Conservation (phyloP, 2,113 vertebrate species). For the Aythya baeri region DNA sequence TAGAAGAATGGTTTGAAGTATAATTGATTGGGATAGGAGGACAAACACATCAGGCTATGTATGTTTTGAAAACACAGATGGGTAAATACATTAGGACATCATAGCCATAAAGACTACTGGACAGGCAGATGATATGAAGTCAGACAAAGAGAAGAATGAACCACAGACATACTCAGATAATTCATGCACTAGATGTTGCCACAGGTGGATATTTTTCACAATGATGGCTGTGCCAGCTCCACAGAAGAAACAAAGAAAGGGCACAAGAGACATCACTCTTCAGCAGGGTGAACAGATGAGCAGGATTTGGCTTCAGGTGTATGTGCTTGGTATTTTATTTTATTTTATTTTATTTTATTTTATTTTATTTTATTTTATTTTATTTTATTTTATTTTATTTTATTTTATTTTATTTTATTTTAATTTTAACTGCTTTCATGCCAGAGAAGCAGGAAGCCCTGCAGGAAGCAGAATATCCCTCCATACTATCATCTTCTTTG, state of each 20-base stretch:
- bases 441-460: background rate
- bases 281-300: background rate
- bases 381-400: background rate
- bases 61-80: background rate
- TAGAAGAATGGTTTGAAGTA: background rate
- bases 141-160: background rate
- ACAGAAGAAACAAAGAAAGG: background rate
- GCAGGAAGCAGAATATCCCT: background rate
- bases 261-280: background rate
- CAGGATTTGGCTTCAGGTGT: background rate
- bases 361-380: background rate
- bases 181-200: background rate
- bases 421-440: background rate
- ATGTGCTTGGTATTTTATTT: background rate
- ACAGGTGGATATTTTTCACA: background rate
- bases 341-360: background rate
- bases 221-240: background rate
- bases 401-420: background rate
- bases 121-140: background rate
- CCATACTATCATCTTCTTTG: background rate
- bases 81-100: background rate
- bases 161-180: background rate
- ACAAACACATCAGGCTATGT: background rate
- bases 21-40: background rate
- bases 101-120: background rate